Percentiles rank a stretch among this genome's conserved stretches.
Conservation (phyloP, 2,888 invertebrate species). For the Pristionchus maxplancki region DNA sequence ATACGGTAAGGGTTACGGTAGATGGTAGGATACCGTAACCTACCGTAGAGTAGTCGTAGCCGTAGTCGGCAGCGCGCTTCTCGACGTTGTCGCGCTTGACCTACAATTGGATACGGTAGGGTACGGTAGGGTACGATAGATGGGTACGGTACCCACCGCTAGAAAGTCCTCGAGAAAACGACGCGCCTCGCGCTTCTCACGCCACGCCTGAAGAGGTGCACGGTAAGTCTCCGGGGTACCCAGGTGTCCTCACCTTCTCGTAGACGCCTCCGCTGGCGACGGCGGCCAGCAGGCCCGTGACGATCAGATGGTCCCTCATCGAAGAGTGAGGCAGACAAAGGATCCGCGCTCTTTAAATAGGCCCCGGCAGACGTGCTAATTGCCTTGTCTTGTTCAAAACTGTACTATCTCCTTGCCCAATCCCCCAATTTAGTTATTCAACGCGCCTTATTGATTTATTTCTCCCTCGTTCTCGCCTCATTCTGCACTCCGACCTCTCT, state of each 20-base stretch:
- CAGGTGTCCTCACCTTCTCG: neutral
- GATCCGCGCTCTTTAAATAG: neutral
- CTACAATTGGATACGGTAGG: neutral
- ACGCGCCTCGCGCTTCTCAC: neutral
- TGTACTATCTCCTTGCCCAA: neutral
- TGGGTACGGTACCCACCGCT: neutral
- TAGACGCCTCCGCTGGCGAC: neutral
- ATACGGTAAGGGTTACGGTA: neutral
- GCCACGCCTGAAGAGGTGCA: neutral
- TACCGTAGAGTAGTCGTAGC: slow-evolving; percentile 1
- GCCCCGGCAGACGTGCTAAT: neutral
- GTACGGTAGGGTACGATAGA: neutral
- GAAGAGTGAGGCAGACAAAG: neutral
- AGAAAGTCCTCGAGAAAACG: neutral
- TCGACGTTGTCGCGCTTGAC: neutral
- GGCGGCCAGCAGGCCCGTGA: neutral
- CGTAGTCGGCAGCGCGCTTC: neutral
- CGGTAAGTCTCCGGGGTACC: neutral
- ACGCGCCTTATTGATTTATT: neutral
- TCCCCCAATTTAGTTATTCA: neutral
- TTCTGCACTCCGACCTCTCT: neutral
- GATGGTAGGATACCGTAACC: neutral
- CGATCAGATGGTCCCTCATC: neutral
- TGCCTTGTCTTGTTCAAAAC: neutral
- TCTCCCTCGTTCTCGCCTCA: neutral